Base-by-base conservation (phyloP, 2,888 invertebrate genomes). In the Gymnoscelis rufifasciata region DNA sequence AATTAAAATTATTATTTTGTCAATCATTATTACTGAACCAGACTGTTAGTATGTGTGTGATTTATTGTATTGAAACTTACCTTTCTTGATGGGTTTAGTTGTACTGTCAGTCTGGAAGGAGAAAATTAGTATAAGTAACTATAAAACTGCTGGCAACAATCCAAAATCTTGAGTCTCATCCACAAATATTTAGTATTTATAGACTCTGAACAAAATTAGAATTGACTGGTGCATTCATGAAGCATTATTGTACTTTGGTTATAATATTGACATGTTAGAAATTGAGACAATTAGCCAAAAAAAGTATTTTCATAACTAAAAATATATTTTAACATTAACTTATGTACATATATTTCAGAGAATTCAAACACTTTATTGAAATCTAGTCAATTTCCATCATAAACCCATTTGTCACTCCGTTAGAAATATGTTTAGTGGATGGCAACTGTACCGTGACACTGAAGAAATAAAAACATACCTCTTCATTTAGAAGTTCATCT, bases 401-500 rank as follows among this genome's bases (percentile, higher is more conserved):
- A 14, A 43, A 49, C 15, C 57, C 53, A 48, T 47, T 43, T 11
- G 42, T 38, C 8, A 64, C 74, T 51, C 78, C 80, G 64, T 83
- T 81, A 40, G 76, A 62, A 28, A 74, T 72, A 38, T 67, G 47
- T 50, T 60, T 66, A 56, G 66, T 53, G 33, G 67, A 55, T 31
- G 81, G 76, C 52, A 87, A 66, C 56, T 71, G 72, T 57, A 84
- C 75, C 44, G 80, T 78, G 54, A 87, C 77, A 56, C 69, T 78
- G 81, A 86, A 86, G 78, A 87, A 71, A 87, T 86, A 86, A 63
- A 79, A 86, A 80, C 78, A 68, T 89, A 94, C 94, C 91, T 94
- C 94, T 78, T 93, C 94, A 74, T 92, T 93, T 48, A 94, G 90
- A 50, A 94, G 88, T 83, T 94, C 94, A 75, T 94, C 95, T 78